Evolutionary conservation across 1,140 invertebrate genomes (phyloP).

Genomic region (Phymastichus coffea): DNA sequence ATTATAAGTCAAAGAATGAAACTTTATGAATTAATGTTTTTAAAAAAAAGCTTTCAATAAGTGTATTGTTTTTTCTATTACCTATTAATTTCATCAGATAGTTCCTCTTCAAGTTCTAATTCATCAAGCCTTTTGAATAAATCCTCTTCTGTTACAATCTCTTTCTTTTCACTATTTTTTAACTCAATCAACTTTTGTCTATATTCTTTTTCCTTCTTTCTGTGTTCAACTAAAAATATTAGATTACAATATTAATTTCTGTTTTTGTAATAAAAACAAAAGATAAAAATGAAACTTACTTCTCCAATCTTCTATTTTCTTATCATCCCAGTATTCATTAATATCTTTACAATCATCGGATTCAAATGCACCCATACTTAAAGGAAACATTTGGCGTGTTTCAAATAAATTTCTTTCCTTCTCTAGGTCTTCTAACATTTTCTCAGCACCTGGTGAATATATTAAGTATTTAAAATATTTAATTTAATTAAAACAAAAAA

Average conservation of each 20-base stretch:
- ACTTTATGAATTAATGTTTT: background rate
- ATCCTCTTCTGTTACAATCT: slow-evolving; percentile 51
- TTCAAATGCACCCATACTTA: slow-evolving; percentile 46
- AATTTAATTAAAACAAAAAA: slow-evolving; percentile 15
- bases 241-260: slow-evolving; percentile 17
- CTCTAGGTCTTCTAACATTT: slow-evolving; percentile 54
- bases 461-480: background rate
- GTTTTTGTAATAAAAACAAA: slow-evolving; percentile 15
- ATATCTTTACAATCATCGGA: slow-evolving; percentile 53
- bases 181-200: slow-evolving; percentile 50
- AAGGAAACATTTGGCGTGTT: slow-evolving; percentile 46
- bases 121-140: slow-evolving; percentile 57
- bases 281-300: slow-evolving; percentile 40
- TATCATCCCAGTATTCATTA: slow-evolving; percentile 59
- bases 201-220: slow-evolving; percentile 55
- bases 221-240: slow-evolving; percentile 53
- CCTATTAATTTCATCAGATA: slow-evolving; percentile 54
- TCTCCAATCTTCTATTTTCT: slow-evolving; percentile 59
- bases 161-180: slow-evolving; percentile 38
- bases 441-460: slow-evolving; percentile 49
- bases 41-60: background rate
- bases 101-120: slow-evolving; percentile 59
- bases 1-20: background rate
- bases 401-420: slow-evolving; percentile 55
- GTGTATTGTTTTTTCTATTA: slow-evolving; percentile 27